These are phyloP conservation scores for Vesta saturnalis DNA, from an alignment of 2,888 invertebrate species.

Conservation along the genomic window DNA sequence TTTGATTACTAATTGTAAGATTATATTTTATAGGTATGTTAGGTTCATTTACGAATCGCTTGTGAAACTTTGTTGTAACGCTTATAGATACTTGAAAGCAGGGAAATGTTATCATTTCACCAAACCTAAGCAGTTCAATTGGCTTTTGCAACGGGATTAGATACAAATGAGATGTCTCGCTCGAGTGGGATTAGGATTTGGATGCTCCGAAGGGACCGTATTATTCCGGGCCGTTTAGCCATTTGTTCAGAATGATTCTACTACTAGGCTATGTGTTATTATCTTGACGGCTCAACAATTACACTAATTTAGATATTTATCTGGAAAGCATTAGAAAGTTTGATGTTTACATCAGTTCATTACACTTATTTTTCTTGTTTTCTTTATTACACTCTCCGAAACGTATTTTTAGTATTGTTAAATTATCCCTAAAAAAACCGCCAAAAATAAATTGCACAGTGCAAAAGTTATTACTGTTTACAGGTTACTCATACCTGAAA, in stretches of 20 bases:
- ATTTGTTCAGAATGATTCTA: constrained; percentile 32
- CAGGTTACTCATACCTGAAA: too few relatives aligned
- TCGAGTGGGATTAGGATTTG: constrained; percentile 38
- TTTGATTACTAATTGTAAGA: too few relatives aligned
- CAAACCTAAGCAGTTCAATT: constrained; percentile 36
- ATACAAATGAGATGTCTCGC: constrained; percentile 42
- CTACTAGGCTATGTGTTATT: constrained; percentile 29
- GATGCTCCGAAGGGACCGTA: constrained; percentile 39
- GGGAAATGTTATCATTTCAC: constrained; percentile 35
- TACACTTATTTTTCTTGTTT: too few relatives aligned
- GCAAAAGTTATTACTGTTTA: too few relatives aligned
- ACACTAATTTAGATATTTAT: constrained; percentile 9
- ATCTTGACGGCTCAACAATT: constrained; percentile 29
- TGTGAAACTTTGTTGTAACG: constrained; percentile 5
- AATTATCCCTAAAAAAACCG: too few relatives aligned
- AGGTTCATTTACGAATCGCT: background rate
- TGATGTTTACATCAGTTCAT: background rate
- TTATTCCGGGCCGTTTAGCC: constrained; percentile 40
- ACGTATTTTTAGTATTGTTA: too few relatives aligned
- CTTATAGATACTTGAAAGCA: too few relatives aligned
- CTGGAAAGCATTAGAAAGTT: background rate
- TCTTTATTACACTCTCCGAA: too few relatives aligned
- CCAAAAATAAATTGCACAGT: too few relatives aligned
- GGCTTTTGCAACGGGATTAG: constrained; percentile 39
- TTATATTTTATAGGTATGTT: too few relatives aligned